These are phyloP conservation scores for Drosophila grimshawi DNA, from an alignment of 1,140 invertebrate species.

Conservation along the genomic window DNA sequence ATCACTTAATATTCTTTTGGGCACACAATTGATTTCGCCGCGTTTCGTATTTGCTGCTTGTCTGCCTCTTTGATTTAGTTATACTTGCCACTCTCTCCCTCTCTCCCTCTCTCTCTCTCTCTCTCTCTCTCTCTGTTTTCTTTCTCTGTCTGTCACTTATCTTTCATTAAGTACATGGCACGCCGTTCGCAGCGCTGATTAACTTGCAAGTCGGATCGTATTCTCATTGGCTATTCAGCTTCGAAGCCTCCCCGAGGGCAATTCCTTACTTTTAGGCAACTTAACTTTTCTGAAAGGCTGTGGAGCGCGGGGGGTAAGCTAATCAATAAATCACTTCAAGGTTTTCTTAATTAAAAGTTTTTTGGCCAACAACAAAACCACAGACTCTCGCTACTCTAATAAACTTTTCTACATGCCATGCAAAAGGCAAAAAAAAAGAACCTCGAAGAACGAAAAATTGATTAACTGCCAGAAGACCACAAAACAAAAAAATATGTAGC, in stretches of 20 bases:
- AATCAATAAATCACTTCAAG: constrained; percentile 85
- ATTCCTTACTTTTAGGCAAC: constrained; percentile 22
- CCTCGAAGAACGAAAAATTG: constrained; percentile 64
- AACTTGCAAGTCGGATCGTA: constrained; percentile 50
- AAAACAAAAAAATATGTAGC: constrained; percentile 32
- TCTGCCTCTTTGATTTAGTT: constrained; percentile 38
- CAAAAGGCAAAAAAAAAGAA: constrained; percentile 27
- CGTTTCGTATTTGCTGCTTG: constrained; percentile 69
- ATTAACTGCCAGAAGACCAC: constrained; percentile 76
- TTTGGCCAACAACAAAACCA: constrained; percentile 62
- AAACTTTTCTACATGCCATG: constrained; percentile 50
- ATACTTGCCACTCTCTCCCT: neutral
- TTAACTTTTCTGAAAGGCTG: neutral
- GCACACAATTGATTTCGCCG: constrained; percentile 67
- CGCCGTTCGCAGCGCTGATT: constrained; percentile 49
- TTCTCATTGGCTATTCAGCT: constrained; percentile 51
- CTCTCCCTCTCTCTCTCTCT: neutral
- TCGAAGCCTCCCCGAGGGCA: neutral
- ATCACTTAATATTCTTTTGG: constrained; percentile 31
- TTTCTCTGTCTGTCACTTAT: constrained; percentile 39
- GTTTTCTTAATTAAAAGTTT: constrained; percentile 85
- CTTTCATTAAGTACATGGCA: constrained; percentile 58
- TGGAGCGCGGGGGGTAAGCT: constrained; percentile 24
- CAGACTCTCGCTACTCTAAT: constrained; percentile 45
- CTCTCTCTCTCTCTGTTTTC: neutral